Percentiles rank a stretch among this genome's conserved stretches.
phyloP scores from a whole-genome alignment of 2,113 vertebrate species.

The Sturnus vulgaris region DNA sequence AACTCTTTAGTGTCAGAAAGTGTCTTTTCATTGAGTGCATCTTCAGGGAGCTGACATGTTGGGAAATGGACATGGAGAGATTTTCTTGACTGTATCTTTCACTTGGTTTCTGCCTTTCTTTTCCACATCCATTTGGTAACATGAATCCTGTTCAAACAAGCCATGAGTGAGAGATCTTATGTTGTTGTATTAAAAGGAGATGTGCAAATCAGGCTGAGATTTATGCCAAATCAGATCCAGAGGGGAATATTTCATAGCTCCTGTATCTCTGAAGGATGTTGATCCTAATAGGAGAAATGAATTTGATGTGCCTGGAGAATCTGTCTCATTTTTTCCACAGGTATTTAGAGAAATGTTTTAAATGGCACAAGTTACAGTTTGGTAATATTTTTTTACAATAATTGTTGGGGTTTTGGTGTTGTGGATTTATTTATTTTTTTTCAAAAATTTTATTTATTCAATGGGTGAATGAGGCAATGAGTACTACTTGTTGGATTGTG shows the following conservation, averaged over 20 bases:
- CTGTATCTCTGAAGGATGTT: background rate
- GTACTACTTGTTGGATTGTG: background rate
- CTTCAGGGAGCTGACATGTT: background rate
- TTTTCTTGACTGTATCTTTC: background rate
- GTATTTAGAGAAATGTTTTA: background rate
- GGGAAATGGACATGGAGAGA: background rate
- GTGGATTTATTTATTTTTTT: background rate
- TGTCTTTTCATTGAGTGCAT: background rate
- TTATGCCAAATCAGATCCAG: background rate
- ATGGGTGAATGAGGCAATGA: background rate
- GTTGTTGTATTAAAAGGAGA: background rate
- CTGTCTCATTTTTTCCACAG: background rate
- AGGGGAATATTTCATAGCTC: background rate
- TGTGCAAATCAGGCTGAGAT: background rate
- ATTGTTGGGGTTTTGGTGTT: background rate
- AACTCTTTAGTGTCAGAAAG: background rate
- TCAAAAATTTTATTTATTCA: background rate
- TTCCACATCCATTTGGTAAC: background rate
- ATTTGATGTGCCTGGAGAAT: background rate
- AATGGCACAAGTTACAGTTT: background rate
- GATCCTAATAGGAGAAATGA: background rate
- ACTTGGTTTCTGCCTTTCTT: background rate
- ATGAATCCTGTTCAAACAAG: background rate
- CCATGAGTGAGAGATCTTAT: background rate
- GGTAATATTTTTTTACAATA: background rate